Percentiles rank a stretch among this genome's conserved stretches.
Conservation (phyloP, 2,113 vertebrate genomes). For the Oreochromis aureus region DNA sequence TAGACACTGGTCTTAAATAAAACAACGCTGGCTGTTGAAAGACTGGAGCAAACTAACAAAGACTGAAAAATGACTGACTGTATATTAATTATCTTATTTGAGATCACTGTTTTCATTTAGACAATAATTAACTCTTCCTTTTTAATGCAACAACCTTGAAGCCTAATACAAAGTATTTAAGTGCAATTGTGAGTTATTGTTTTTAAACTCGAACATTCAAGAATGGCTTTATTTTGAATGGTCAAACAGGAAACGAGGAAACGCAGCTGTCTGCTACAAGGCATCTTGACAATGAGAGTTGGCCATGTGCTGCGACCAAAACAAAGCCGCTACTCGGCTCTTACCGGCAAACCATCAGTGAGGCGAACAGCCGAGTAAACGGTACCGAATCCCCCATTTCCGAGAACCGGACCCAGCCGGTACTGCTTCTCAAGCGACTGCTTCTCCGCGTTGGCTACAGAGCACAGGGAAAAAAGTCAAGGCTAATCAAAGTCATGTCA, state of each 20-base stretch:
- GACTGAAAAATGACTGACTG: not conserved
- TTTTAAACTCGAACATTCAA: not conserved
- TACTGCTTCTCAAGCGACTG: conserved; percentile 88
- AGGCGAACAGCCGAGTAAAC: conserved; percentile 72
- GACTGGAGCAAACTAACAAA: not conserved
- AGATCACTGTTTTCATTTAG: not conserved
- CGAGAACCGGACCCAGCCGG: conserved; percentile 85
- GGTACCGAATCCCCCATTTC: conserved; percentile 89
- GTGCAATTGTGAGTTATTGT: too few species aligned
- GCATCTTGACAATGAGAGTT: not conserved
- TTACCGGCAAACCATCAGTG: conserved; percentile 85
- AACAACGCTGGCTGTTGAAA: not conserved
- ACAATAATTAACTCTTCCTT: not conserved
- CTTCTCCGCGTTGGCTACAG: conserved; percentile 81
- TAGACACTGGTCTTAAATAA: not conserved
- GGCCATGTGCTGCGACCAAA: conserved; percentile 40
- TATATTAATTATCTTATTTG: not conserved
- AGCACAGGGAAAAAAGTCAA: not conserved
- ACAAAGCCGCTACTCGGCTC: conserved; percentile 35
- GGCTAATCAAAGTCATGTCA: not conserved
- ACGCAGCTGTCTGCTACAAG: not conserved
- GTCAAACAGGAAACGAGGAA: conserved; percentile 11
- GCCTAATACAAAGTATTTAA: not conserved
- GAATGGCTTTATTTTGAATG: not conserved
- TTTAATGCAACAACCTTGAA: not conserved